phyloP scores from a whole-genome alignment of 2,888 invertebrate genomes.

The Polydrusus pterygomalis region DNA sequence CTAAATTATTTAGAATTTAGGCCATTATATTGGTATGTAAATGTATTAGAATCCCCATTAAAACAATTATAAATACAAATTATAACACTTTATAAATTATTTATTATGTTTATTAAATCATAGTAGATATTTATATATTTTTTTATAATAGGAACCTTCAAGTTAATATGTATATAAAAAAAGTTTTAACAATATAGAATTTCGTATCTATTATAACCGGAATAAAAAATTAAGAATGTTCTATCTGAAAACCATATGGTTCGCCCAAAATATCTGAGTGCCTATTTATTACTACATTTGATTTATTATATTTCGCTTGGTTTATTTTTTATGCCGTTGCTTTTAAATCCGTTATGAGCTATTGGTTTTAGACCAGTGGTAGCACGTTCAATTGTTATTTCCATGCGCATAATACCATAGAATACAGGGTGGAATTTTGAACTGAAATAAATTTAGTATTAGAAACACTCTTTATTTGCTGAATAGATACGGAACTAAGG shows the following conservation, averaged over 20 bases:
- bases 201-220: background rate
- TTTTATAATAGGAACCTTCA: background rate
- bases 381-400: background rate
- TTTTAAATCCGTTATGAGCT: conserved; percentile 20
- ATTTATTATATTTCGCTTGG: conserved; percentile 21
- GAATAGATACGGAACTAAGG: too few species aligned
- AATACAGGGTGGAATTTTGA: too few species aligned
- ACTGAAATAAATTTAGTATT: too few species aligned
- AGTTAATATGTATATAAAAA: background rate
- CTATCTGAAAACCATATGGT: conserved; percentile 27
- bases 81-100: too few species aligned
- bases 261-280: conserved; percentile 1
- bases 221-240: background rate
- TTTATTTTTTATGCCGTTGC: conserved; percentile 29
- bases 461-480: too few species aligned
- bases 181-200: background rate
- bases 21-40: too few species aligned
- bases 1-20: too few species aligned
- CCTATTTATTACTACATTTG: conserved; percentile 19
- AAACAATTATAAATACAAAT: too few species aligned
- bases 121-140: conserved; percentile 2
- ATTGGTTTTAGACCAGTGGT: background rate
- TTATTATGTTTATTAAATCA: too few species aligned
- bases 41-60: too few species aligned
- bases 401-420: too few species aligned